Evolutionary conservation across 2,888 invertebrate genomes (phyloP), one percentile per base, ranked within the genome.

Genomic region (Megamerina dolium): DNA sequence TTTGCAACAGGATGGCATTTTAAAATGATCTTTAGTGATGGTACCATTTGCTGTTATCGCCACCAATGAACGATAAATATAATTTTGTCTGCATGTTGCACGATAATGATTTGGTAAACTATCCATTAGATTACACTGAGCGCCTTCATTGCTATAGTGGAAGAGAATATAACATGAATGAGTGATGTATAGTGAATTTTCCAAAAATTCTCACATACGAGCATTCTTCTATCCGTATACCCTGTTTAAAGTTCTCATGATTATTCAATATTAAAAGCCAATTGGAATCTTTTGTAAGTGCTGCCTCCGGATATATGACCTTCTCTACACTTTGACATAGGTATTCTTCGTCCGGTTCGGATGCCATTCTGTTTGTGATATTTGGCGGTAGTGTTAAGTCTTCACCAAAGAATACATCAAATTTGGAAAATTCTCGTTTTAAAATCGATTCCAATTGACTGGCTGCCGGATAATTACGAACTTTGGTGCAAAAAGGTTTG

Each of bases 231-330:
- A 85, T 77, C 33, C 80, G 75, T 33, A 87, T 78, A 14, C 82
- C 84, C 67, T 90, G 90, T 12, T 79, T 73, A 35, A 79, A 80
- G 2, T 77, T 68, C 0, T 77, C 76, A 16, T 78, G 77, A 60
- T 87, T 85, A 61, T 89, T 88, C 2, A 87, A 72, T 17, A 89
- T 78, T 39, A 75, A 76, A 54, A 79, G 74, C 84, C 84, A 87
- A 48, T 80, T 74, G 10, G 77, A 77, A n/a, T 79, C 72, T 49
- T 74, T 73, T 39, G 78, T 81, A 44, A 74, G 65, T 0, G 78
- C 84, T 1, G 75, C 71, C 64, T 79, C 73, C 1, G 87, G 87
- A 52, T 74, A 78, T 10, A 82, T 70, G 0, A 82, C 43, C 13
- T 55, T 46, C 54, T 73, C 65, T 3, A 51, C 55, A 29, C 70